These are phyloP conservation scores for Imbricaverruca yamaguchii DNA, from an alignment of 2,888 invertebrate genomes.

Conservation along the genomic window DNA sequence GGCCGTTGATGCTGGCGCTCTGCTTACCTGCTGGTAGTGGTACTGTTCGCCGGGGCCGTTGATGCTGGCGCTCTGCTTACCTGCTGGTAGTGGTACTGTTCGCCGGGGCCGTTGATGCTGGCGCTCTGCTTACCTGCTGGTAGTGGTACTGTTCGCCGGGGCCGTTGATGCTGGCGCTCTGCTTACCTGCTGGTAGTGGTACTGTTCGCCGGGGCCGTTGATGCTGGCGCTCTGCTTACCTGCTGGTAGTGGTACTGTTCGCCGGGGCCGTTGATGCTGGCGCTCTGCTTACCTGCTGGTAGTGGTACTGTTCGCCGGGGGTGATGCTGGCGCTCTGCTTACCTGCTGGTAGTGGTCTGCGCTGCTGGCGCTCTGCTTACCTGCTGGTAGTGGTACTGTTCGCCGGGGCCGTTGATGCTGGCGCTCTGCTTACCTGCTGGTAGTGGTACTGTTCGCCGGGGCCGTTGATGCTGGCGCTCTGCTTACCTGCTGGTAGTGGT, in stretches of 20 bases:
- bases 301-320: conserved; percentile 52
- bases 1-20: background rate
- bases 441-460: conserved; percentile 52
- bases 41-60: conserved; percentile 51
- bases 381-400: too few relatives aligned
- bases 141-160: conserved; percentile 53
- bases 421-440: conserved; percentile 42
- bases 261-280: conserved; percentile 23
- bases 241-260: conserved; percentile 52
- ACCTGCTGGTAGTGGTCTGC: conserved; percentile 49
- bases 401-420: background rate
- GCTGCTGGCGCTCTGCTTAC: conserved; percentile 47
- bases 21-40: conserved; percentile 47
- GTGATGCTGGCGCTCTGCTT: conserved; percentile 31
- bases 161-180: background rate
- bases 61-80: conserved; percentile 37
- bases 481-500: background rate
- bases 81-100: conserved; percentile 51
- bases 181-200: conserved; percentile 48
- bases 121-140: conserved; percentile 42
- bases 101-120: conserved; percentile 36
- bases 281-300: conserved; percentile 43
- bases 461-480: too few relatives aligned
- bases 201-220: conserved; percentile 49
- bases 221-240: conserved; percentile 38